Evolutionary conservation across 2,113 vertebrate species (phyloP).

Genomic region (Telmatochromis sp.): DNA sequence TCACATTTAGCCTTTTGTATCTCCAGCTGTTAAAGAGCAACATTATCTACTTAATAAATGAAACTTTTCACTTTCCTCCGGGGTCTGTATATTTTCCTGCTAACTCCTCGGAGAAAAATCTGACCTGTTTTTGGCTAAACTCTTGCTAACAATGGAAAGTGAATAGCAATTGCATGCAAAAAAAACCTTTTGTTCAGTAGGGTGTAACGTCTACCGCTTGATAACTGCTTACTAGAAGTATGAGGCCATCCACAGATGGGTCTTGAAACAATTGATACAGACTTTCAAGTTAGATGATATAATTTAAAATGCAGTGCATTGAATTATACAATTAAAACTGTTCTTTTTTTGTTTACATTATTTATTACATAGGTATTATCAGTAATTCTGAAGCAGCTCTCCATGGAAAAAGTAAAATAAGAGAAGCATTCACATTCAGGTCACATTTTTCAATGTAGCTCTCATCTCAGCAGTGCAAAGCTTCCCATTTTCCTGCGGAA

Average conservation of each 20-base stretch:
- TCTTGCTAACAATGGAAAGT: not conserved
- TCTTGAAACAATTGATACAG: not conserved
- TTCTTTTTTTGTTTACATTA: not conserved
- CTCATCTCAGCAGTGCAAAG: constrained; percentile 9
- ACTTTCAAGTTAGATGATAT: not conserved
- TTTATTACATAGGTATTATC: not conserved
- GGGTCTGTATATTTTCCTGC: not conserved
- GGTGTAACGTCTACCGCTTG: not conserved
- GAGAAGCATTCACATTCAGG: not conserved
- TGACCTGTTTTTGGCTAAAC: not conserved
- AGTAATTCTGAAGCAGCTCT: not conserved
- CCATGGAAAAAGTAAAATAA: not conserved
- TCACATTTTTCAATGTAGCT: not conserved
- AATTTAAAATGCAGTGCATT: not conserved
- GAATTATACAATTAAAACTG: not conserved
- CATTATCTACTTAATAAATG: not conserved
- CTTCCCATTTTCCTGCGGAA: constrained; percentile 11
- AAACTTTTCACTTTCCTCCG: not conserved
- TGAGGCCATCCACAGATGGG: not conserved
- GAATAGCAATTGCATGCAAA: not conserved
- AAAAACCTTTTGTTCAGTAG: not conserved
- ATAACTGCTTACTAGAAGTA: not conserved
- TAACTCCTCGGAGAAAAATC: not conserved
- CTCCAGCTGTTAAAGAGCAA: not conserved
- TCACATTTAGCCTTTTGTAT: not conserved